These are phyloP conservation scores for Arizona elegans DNA, from an alignment of 2,113 vertebrate genomes.

Conservation along the genomic window DNA sequence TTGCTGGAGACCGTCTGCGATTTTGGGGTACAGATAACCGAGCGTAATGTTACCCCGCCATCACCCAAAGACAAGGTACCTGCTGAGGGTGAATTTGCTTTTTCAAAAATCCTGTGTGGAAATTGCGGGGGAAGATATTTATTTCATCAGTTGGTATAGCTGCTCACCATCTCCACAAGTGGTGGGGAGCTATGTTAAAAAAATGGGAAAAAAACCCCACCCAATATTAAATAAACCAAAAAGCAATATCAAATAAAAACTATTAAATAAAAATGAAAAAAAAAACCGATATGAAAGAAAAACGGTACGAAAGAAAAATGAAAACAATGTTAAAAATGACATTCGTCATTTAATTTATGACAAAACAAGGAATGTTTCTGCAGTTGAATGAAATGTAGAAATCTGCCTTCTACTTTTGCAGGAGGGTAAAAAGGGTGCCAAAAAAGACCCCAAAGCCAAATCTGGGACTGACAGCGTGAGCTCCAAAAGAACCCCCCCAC, in stretches of 20 bases:
- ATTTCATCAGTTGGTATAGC: neutral
- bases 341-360: too few relatives aligned
- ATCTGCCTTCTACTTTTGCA: constrained; percentile 38
- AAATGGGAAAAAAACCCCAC: neutral
- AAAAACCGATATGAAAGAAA: neutral
- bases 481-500: constrained; percentile 19
- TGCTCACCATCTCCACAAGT: neutral
- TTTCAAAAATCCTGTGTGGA: neutral
- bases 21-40: constrained; percentile 54
- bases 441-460: constrained; percentile 64
- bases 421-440: constrained; percentile 67
- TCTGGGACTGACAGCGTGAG: constrained; percentile 8
- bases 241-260: neutral
- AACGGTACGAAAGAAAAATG: neutral
- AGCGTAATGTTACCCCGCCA: neutral
- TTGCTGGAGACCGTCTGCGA: constrained; percentile 66
- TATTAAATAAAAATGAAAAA: neutral
- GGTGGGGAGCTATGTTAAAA: neutral
- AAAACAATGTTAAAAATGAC: neutral
- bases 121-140: neutral
- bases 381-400: neutral
- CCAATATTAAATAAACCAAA: neutral
- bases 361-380: neutral
- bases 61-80: constrained; percentile 47
- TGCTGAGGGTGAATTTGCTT: fast-evolving